These are phyloP conservation scores for Melanotus villosus DNA, from an alignment of 2,888 invertebrate species.

Conservation along the genomic window DNA sequence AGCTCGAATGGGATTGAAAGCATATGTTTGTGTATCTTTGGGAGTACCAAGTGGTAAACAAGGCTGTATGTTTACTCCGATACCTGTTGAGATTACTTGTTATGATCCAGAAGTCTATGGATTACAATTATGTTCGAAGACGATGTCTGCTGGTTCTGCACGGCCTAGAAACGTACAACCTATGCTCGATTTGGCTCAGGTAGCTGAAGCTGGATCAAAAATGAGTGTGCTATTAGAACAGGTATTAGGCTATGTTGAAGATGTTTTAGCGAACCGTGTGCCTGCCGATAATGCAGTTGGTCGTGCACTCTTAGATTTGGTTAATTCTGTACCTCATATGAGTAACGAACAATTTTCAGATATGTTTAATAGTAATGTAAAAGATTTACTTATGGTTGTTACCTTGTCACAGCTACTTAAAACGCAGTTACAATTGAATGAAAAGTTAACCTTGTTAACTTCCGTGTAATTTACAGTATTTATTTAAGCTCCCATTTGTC, in stretches of 20 bases:
- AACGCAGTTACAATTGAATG: constrained; percentile 96
- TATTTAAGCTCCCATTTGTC: constrained; percentile 1
- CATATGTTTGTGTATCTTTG: constrained; percentile 92
- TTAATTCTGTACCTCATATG: constrained; percentile 94
- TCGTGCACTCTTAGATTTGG: constrained; percentile 89
- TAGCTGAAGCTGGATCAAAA: constrained; percentile 87
- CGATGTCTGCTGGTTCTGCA: constrained; percentile 72
- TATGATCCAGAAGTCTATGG: constrained; percentile 94
- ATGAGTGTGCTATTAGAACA: constrained; percentile 84
- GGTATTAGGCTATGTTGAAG: constrained; percentile 90
- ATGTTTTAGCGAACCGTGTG: constrained; percentile 86
- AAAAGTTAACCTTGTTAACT: constrained; percentile 91
- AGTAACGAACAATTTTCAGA: constrained; percentile 91
- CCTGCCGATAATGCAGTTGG: constrained; percentile 91
- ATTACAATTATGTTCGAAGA: constrained; percentile 87
- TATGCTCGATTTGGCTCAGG: constrained; percentile 73
- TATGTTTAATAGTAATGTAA: constrained; percentile 96
- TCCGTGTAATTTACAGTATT: constrained; percentile 68
- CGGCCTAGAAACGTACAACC: constrained; percentile 67
- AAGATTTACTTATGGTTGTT: constrained; percentile 97
- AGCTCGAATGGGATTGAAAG: constrained; percentile 93
- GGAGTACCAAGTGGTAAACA: constrained; percentile 95
- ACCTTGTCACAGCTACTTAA: constrained; percentile 96
- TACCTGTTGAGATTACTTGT: constrained; percentile 88
- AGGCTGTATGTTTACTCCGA: constrained; percentile 97